phyloP scores from a whole-genome alignment of 2,797 vertebrate genomes.

The Cercopithecus petaurista region DNA sequence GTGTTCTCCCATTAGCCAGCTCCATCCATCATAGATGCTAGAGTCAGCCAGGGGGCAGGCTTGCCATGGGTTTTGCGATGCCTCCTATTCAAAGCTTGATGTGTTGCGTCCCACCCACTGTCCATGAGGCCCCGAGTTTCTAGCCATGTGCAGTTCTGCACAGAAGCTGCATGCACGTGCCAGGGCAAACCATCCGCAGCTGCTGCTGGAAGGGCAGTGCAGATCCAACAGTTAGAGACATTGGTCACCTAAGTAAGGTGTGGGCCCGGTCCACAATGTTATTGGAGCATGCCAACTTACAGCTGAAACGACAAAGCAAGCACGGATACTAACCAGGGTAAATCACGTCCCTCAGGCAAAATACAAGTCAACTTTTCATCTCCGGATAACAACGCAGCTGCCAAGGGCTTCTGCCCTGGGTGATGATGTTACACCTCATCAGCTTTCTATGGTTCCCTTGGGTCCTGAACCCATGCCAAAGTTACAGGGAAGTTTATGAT shows the following conservation, averaged over 20 bases:
- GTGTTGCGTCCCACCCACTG: background rate
- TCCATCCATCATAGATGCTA: background rate
- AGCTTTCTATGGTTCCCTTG: background rate
- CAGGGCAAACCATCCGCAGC: background rate
- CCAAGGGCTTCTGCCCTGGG: background rate
- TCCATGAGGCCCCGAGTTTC: background rate
- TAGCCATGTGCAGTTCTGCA: background rate
- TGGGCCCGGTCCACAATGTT: background rate
- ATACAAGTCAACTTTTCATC: background rate
- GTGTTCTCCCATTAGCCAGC: background rate
- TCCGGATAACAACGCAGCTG: background rate
- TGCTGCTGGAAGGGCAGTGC: background rate
- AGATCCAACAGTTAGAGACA: background rate
- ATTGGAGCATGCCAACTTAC: background rate
- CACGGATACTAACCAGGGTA: background rate
- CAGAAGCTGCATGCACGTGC: background rate
- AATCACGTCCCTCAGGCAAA: background rate
- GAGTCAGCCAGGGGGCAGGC: background rate
- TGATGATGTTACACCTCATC: background rate
- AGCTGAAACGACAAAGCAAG: background rate
- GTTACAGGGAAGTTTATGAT: background rate
- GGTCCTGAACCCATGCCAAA: background rate
- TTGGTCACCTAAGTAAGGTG: background rate
- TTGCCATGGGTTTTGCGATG: background rate
- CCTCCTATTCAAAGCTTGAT: background rate